Conservation (phyloP, 2,888 invertebrate species). For the Erebia aethiops region DNA sequence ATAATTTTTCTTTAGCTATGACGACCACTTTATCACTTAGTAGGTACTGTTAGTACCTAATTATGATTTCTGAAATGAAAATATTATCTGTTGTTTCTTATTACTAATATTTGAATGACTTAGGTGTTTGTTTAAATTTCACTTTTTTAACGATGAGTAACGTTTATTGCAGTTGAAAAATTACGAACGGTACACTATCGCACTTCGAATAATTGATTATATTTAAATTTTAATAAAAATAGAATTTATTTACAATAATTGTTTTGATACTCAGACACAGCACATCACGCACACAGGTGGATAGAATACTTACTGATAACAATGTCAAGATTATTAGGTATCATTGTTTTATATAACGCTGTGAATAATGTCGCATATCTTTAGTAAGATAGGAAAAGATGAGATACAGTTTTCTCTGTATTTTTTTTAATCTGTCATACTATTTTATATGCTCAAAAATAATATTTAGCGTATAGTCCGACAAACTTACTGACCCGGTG, state of each 20-base stretch:
- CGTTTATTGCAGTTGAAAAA: not conserved
- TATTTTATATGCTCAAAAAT: too few relatives aligned
- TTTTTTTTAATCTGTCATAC: too few relatives aligned
- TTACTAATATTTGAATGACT: too few relatives aligned
- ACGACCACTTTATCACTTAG: too few relatives aligned
- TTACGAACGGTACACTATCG: not conserved
- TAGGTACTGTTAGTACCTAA: too few relatives aligned
- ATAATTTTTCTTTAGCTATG: too few relatives aligned
- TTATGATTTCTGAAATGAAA: too few relatives aligned
- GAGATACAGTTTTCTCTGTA: not conserved
- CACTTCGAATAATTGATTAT: not conserved
- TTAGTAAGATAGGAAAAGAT: constrained; percentile 9
- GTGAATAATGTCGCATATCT: constrained; percentile 11
- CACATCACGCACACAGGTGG: constrained; percentile 30
- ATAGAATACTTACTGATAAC: constrained; percentile 28
- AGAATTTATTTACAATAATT: constrained; percentile 14
- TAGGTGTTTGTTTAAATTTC: too few relatives aligned
- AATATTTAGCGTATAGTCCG: too few relatives aligned
- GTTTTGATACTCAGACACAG: constrained; percentile 19
- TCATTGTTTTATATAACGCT: constrained; percentile 17
- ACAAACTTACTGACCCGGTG: too few relatives aligned
- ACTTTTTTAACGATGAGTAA: not conserved
- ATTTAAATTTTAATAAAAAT: not conserved
- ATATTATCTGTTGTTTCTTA: too few relatives aligned
- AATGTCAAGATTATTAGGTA: constrained; percentile 22